Base-by-base conservation (phyloP, 2,888 invertebrate genomes). In the Mongoloraphidia duomilia region DNA sequence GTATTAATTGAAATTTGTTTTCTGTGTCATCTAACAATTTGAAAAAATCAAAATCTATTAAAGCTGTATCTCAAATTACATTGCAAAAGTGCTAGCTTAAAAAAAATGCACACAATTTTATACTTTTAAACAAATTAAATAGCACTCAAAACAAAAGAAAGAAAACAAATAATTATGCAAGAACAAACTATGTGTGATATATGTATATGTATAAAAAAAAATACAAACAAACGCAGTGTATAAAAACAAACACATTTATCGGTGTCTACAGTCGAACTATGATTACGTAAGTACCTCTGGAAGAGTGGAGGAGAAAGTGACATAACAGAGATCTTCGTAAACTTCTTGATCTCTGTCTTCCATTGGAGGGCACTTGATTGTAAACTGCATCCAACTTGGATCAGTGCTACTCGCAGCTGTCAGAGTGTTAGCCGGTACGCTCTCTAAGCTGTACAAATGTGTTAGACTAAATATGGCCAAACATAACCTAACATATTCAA, bases 261-360 rank as follows among this genome's bases (percentile, higher is more conserved):
- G 6, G 26, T 26, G 26, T 26, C 26, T 26, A 26, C 26, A 26
- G 26, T 26, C 26, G 26, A 26, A 26, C 6, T 26, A 26, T 26
- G 26, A 26, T 26, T 26, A 26, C 26, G 26, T 26, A 26, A 26
- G 26, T 66, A 84, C 84, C 83, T 84, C 82, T 56, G 80, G 77
- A 65, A 73, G 70, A 57, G 75, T 69, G 58, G 81, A 77, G 56
- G 82, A 75, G 69, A 87, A 84, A 64, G 85, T 86, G 64, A 88
- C 84, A 68, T 86, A 89, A 75, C 88, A 88, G 59, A 90, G 77
- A 69, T 89, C 87, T 70, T 88, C 89, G 67, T 90, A 90, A 61
- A 88, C 82, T 70, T 86, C 85, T 66, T 87, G 85, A 59, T 86
- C 86, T 57, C 79, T 69, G 60, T 78, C 79, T 63, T 77, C 78